Evolutionary conservation across 2,888 invertebrate species (phyloP).

Genomic region (Stenolophus ochropezus): DNA sequence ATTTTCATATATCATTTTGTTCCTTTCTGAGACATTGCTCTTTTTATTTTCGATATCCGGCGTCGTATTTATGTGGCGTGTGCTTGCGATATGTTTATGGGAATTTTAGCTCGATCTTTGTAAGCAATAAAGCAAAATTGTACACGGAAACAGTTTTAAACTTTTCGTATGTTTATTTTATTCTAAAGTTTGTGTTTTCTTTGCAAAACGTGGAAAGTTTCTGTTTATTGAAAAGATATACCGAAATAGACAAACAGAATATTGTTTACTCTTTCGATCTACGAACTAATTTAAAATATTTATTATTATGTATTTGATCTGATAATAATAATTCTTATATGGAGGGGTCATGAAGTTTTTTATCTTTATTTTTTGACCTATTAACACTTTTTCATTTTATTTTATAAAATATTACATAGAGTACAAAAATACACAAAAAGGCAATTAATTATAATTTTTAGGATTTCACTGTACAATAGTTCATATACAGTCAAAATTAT

Average conservation of each 20-base stretch:
- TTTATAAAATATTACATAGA: too few species aligned
- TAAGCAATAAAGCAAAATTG: constrained; percentile 4
- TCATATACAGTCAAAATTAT: too few species aligned
- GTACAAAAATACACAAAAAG: too few species aligned
- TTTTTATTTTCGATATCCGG: constrained; percentile 24
- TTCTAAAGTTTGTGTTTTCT: background rate
- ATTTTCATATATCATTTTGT: constrained; percentile 37
- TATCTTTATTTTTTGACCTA: too few species aligned
- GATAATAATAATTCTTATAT: too few species aligned
- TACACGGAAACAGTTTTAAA: background rate
- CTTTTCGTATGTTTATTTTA: constrained; percentile 20
- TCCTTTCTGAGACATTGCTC: constrained; percentile 32
- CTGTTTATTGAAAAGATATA: background rate
- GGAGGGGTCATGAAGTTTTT: too few species aligned
- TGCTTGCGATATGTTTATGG: constrained; percentile 13
- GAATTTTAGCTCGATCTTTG: background rate
- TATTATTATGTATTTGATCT: too few species aligned
- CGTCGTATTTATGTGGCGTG: background rate
- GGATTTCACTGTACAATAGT: too few species aligned
- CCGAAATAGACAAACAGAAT: background rate
- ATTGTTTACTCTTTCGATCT: background rate
- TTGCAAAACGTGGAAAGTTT: background rate
- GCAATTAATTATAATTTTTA: too few species aligned
- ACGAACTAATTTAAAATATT: too few species aligned
- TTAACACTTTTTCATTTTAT: too few species aligned